These are phyloP conservation scores for Rhagoletis zephyria DNA, from an alignment of 1,140 invertebrate genomes.

Conservation along the genomic window DNA sequence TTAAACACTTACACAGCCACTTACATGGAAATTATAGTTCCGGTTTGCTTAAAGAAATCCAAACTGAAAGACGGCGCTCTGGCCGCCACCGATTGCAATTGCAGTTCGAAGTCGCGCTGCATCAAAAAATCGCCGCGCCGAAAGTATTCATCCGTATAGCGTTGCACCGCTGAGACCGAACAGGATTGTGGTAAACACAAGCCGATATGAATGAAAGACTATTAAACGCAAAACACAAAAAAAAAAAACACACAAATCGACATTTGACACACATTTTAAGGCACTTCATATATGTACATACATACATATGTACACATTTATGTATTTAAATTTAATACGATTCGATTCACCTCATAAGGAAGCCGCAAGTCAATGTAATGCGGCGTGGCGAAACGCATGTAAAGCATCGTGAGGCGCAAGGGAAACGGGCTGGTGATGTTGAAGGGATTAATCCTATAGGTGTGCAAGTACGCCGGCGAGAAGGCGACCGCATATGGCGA, in stretches of 20 bases:
- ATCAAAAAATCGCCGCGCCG: conserved; percentile 59
- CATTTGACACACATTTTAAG: background rate
- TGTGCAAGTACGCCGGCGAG: background rate
- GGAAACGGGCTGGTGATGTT: conserved; percentile 57
- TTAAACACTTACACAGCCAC: background rate
- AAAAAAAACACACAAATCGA: conserved; percentile 50
- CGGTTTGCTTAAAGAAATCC: conserved; percentile 59
- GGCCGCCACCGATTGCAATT: conserved; percentile 59
- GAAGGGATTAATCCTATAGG: conserved; percentile 19
- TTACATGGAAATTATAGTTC: conserved; percentile 59
- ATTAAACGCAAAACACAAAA: conserved; percentile 55
- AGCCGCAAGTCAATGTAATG: conserved; percentile 57
- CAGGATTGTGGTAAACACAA: conserved; percentile 55
- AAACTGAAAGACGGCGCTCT: conserved; percentile 62
- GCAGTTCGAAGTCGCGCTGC: conserved; percentile 65
- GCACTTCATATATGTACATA: background rate
- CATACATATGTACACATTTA: background rate
- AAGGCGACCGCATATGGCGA: conserved; percentile 54
- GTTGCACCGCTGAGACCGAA: conserved; percentile 6
- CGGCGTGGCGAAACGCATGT: conserved; percentile 57
- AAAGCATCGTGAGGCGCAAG: conserved; percentile 55
- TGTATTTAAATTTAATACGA: background rate
- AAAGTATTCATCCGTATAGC: conserved; percentile 59
- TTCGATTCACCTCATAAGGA: conserved; percentile 58
- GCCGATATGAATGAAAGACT: conserved; percentile 57